Evolutionary conservation across 2,797 vertebrate species (phyloP).

Genomic region (Neosalanx taihuensis): DNA sequence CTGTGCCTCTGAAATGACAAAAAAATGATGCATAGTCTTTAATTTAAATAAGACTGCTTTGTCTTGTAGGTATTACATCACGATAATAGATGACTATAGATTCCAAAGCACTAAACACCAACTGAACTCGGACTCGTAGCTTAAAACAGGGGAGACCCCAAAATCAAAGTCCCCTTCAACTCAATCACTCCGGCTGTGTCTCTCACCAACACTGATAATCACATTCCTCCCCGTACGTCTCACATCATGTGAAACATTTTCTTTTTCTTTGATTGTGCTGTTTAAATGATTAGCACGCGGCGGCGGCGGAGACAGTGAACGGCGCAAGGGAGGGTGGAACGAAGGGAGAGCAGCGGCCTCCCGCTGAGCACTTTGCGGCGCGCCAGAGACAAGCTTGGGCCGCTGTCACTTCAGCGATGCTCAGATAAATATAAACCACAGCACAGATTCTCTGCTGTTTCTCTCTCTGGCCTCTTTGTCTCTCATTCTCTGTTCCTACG

Average conservation of each 20-base stretch:
- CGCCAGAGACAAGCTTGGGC: slow-evolving; percentile 61
- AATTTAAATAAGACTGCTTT: slow-evolving; percentile 28
- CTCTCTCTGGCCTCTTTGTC: slow-evolving; percentile 41
- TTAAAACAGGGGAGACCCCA: slow-evolving; percentile 64
- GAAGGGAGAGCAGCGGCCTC: slow-evolving; percentile 59
- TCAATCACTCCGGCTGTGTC: slow-evolving; percentile 72
- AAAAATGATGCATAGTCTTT: slow-evolving; percentile 9
- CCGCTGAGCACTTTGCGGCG: slow-evolving; percentile 64
- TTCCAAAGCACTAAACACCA: slow-evolving; percentile 58
- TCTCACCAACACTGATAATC: slow-evolving; percentile 80
- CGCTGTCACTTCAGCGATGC: slow-evolving; percentile 74
- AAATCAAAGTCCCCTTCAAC: slow-evolving; percentile 79
- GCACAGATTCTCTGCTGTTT: background rate
- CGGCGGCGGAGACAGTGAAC: slow-evolving; percentile 69
- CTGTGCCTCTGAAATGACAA: slow-evolving; percentile 24
- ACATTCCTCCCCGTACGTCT: slow-evolving; percentile 71
- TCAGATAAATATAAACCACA: slow-evolving; percentile 60
- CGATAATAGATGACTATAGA: slow-evolving; percentile 62
- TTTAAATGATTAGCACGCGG: slow-evolving; percentile 82
- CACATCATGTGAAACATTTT: slow-evolving; percentile 72
- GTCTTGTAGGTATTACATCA: slow-evolving; percentile 41
- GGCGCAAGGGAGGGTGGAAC: slow-evolving; percentile 49
- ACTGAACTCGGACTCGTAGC: slow-evolving; percentile 63
- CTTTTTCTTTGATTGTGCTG: slow-evolving; percentile 80
- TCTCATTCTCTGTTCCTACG: background rate